Base-by-base conservation (phyloP, 1,140 invertebrate genomes). In the Leucophenga varia region DNA sequence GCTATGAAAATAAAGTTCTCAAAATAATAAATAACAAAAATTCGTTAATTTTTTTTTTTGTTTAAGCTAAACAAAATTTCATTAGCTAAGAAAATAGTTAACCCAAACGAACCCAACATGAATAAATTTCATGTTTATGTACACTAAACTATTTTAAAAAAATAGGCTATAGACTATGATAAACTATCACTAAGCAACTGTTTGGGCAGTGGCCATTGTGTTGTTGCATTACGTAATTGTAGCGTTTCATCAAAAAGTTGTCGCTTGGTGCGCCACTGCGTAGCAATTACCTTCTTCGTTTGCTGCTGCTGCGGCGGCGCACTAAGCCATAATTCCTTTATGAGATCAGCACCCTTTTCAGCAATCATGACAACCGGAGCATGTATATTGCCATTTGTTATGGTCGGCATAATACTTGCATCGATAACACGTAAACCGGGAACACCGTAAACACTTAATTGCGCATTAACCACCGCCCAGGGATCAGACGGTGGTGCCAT, bases 301-400 rank as follows among this genome's bases (percentile, higher is more conserved):
- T n/a, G n/a, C 30, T 17, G 31, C n/a, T 21, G 19, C 2, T 36
- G 10, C 0, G 54, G 43, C n/a, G 22, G 40, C 1, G 60, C 45
- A 9, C 28, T 59, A 2, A 81, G 53, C 88, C 88, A 90, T 25
- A 85, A 76, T 43, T 82, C 77, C 64, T 91, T 91, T 6, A 96
- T 87, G 65, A 95, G 65, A 76, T 95, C 92, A 0, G 92, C 82
- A 0, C 87, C 92, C 69, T 93, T 95, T 64, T 97, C 93, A 0
- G 79, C 93, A n/a, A 97, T 91, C 92, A 95, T 95, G 8, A 95
- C 89, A 0, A 86, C 84, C 0, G 90, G 88, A 0, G 89, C 89
- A 54, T 92, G 91, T 13, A 91, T 91, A 58, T 93, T 92, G 0
- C 90, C 91, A 63, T 84, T 89, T 0, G 88, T 87, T 2, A 93